Evolutionary conservation across 1,140 invertebrate species (phyloP), one percentile per base, ranked within the genome.

Genomic region (Brevipalpus yothersi): DNA sequence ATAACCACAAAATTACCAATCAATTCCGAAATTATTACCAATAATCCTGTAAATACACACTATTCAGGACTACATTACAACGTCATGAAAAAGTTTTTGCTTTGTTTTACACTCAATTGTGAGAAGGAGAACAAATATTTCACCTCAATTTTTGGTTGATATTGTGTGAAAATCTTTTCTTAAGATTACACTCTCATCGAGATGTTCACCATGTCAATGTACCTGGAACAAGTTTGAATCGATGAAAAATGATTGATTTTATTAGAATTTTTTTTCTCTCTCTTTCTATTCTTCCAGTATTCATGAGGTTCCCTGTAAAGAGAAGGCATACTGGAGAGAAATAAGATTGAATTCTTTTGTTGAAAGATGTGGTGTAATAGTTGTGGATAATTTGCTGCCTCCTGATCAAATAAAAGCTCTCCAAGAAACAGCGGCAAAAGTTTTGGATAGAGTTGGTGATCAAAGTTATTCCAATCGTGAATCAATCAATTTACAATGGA

Each of bases 401-500:
- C 7, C 41, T 15, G 41, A 57, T 43, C 11, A 57, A 15, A 31
- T 43, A 17, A 9, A 11, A 8, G 17, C 19, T n/a, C 19, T 57
- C 3, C 10, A 41, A 57, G 8, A 15, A 19, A 19, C 43, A 10
- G 41, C 56, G 15, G 31, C 10, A 15, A 57, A 42, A 57, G 17
- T 57, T 3, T 42, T 43, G 11, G 56, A 57, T 12, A 43, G 42
- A 57, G 19, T 57, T 2, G 56, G 56, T 12, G 40, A 57, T 21
- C 15, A n/a, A 10, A 57, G 56, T 43, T 43, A 43, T 21, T 15
- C 41, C 15, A 57, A 42, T 57, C 56, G 56, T 42, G 56, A 57
- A 42, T 57, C 56, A 21, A 41, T 57, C 17, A 57, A 57, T 21
- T 39, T 57, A 10, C n/a, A 57, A 57, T 57, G 56, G 56, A 21